Evolutionary conservation across 2,113 vertebrate genomes (phyloP).

Genomic region (Patagioenas fasciata): DNA sequence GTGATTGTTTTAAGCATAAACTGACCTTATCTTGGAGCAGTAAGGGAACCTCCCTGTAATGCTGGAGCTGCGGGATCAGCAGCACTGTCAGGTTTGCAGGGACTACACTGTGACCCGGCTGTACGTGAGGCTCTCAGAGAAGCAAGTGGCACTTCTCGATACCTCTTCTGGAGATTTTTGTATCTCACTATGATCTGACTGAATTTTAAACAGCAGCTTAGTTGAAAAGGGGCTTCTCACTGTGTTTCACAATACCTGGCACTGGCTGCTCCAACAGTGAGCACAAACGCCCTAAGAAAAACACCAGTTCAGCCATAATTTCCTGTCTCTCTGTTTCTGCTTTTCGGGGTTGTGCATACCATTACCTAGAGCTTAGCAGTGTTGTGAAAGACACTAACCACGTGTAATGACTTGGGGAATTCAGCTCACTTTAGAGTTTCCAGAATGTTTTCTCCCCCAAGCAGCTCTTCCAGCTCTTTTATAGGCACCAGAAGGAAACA

Average conservation of each 20-base stretch:
- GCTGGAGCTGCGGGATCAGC: not conserved
- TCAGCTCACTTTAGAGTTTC: slow-evolving; percentile 44
- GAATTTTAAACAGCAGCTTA: slow-evolving; percentile 53
- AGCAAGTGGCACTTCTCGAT: not conserved
- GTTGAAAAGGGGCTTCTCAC: slow-evolving; percentile 48
- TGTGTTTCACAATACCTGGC: slow-evolving; percentile 70
- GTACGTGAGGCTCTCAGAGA: not conserved
- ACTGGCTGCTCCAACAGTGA: slow-evolving; percentile 56
- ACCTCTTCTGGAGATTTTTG: slow-evolving; percentile 34
- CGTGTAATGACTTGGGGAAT: slow-evolving; percentile 51
- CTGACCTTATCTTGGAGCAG: not conserved
- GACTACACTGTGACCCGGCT: not conserved
- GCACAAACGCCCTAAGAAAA: slow-evolving; percentile 67
- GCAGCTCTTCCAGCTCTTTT: slow-evolving; percentile 49
- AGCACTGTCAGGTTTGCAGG: not conserved
- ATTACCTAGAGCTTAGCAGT: slow-evolving; percentile 61
- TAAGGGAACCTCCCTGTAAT: not conserved
- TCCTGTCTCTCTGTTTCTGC: slow-evolving; percentile 72
- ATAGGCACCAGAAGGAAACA: slow-evolving; percentile 47
- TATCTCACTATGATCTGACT: slow-evolving; percentile 40
- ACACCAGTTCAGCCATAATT: slow-evolving; percentile 72
- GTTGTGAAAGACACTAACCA: slow-evolving; percentile 68
- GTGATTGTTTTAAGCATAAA: not conserved
- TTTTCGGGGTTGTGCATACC: slow-evolving; percentile 62
- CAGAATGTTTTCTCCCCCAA: slow-evolving; percentile 45